phyloP scores from a whole-genome alignment of 2,797 vertebrate species.

The Acestrorhynchus altus region DNA sequence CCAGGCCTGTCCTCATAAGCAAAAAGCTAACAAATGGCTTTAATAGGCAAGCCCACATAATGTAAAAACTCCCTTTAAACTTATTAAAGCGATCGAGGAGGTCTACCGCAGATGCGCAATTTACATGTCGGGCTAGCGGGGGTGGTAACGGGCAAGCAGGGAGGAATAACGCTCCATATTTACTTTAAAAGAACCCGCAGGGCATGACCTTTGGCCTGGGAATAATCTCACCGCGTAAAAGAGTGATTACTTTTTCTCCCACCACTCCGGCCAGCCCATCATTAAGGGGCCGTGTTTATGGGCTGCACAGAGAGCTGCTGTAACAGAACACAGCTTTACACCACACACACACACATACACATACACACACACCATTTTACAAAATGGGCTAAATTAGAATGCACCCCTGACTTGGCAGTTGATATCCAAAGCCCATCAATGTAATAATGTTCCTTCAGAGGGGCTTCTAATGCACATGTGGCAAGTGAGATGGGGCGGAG shows the following conservation, averaged over 20 bases:
- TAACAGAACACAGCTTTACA: conserved; percentile 55
- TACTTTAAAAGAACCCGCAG: conserved; percentile 84
- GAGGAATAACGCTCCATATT: conserved; percentile 84
- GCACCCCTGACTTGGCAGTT: conserved; percentile 45
- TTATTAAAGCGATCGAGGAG: conserved; percentile 63
- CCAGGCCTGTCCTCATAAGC: conserved; percentile 81
- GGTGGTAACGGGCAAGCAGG: conserved; percentile 80
- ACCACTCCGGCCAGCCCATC: conserved; percentile 68
- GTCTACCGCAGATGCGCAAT: conserved; percentile 72
- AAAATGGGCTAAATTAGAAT: conserved; percentile 42
- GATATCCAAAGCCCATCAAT: conserved; percentile 48
- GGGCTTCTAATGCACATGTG: conserved; percentile 41
- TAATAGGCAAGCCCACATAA: conserved; percentile 78
- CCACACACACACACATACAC: conserved; percentile 31
- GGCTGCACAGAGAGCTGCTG: conserved; percentile 65
- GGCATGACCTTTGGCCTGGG: conserved; percentile 79
- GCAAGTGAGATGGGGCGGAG: conserved; percentile 10
- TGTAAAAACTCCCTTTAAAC: conserved; percentile 66
- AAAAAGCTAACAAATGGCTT: conserved; percentile 85
- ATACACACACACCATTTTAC: conserved; percentile 64
- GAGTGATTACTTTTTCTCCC: conserved; percentile 69
- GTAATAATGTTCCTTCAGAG: conserved; percentile 46
- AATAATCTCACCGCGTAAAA: conserved; percentile 70
- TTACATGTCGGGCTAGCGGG: conserved; percentile 81
- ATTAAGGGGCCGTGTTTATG: conserved; percentile 79